Evolutionary conservation across 2,113 vertebrate genomes (phyloP).

Genomic region (Apistogramma diplotaenia): DNA sequence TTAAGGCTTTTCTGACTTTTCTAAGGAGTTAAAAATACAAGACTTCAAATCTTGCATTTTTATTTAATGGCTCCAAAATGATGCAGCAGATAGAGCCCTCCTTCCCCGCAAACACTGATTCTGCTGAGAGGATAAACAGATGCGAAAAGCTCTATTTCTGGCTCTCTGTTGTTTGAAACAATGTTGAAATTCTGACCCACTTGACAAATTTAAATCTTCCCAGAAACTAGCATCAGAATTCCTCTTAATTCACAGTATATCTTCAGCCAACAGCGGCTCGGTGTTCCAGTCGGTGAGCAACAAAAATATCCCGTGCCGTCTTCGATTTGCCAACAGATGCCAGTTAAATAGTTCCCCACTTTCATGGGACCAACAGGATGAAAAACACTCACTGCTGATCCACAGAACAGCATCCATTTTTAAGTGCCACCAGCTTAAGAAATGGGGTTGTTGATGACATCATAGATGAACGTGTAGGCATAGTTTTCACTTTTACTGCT

Average conservation of each 20-base stretch:
- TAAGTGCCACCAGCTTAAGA: too few species aligned
- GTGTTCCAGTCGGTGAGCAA: neutral
- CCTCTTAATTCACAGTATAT: neutral
- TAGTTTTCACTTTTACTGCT: neutral
- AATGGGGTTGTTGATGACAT: neutral
- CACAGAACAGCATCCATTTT: neutral
- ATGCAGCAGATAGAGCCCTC: neutral
- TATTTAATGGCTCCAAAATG: neutral
- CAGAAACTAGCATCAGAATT: neutral
- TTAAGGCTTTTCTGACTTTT: neutral
- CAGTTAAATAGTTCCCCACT: neutral
- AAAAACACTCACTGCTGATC: neutral
- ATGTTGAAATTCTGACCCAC: neutral
- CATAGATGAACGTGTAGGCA: neutral
- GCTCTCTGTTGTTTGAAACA: neutral
- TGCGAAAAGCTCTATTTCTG: neutral
- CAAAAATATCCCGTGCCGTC: neutral
- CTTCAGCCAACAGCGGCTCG: neutral
- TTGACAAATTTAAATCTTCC: neutral
- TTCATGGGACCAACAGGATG: neutral
- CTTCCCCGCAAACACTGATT: neutral
- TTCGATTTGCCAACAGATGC: neutral
- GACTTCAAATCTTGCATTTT: neutral
- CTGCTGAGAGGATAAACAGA: neutral
- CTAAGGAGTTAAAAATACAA: neutral